Conservation (phyloP, 1,140 invertebrate species). For the Leguminivora glycinivorella region DNA sequence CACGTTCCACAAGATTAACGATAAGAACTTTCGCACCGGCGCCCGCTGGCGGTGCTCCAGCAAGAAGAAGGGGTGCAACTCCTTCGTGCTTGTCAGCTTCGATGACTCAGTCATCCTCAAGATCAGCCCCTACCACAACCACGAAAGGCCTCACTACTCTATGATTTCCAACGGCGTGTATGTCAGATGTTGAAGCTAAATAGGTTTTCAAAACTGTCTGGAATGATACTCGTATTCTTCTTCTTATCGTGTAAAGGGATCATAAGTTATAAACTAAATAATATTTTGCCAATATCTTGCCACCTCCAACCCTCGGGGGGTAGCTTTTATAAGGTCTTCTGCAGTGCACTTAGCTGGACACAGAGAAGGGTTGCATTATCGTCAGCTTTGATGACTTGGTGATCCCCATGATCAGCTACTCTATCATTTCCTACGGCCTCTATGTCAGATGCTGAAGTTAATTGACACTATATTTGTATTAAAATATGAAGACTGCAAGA, state of each 20-base stretch:
- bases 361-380: not conserved
- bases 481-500: too few relatives aligned
- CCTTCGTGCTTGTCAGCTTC: constrained; percentile 34
- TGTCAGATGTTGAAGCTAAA: not conserved
- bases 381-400: too few relatives aligned
- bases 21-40: constrained; percentile 21
- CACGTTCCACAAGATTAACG: constrained; percentile 36
- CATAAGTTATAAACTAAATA: too few relatives aligned
- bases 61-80: constrained; percentile 42
- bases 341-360: too few relatives aligned
- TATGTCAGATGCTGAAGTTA: too few relatives aligned
- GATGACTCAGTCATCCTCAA: constrained; percentile 27
- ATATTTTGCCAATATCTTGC: too few relatives aligned
- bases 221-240: not conserved
- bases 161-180: not conserved
- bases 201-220: not conserved
- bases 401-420: too few relatives aligned
- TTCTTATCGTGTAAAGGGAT: too few relatives aligned
- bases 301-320: too few relatives aligned
- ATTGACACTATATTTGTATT: too few relatives aligned
- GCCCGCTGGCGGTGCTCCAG: constrained; percentile 46
- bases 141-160: not conserved
- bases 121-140: constrained; percentile 7
- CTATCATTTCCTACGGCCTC: too few relatives aligned
- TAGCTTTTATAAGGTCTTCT: too few relatives aligned